Evolutionary conservation across 1,140 invertebrate genomes (phyloP).

Genomic region (Drosophila dunni): DNA sequence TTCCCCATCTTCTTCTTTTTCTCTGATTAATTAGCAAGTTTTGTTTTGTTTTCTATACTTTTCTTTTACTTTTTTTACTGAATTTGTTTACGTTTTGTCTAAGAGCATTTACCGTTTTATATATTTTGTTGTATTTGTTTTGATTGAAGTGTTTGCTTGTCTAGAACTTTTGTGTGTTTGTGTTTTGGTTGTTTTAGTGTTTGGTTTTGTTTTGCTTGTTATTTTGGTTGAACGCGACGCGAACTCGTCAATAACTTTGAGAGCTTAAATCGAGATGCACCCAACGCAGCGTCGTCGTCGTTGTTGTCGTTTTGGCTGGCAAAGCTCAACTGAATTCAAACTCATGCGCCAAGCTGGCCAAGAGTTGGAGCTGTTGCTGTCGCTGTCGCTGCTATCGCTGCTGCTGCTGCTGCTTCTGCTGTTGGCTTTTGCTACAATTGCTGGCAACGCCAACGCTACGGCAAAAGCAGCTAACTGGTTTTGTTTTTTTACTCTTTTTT

Average conservation of each 20-base stretch:
- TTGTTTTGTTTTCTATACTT: conserved; percentile 13
- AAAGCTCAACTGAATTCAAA: conserved; percentile 71
- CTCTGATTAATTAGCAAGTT: conserved; percentile 47
- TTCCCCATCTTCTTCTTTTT: conserved; percentile 9
- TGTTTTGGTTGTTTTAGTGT: conserved; percentile 37
- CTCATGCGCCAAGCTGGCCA: conserved; percentile 27
- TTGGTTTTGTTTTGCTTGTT: conserved; percentile 27
- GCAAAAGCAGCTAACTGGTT: conserved; percentile 51
- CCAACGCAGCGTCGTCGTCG: conserved; percentile 64
- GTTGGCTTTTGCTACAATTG: conserved; percentile 9
- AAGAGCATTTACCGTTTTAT: conserved; percentile 49
- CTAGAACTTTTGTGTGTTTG: conserved; percentile 38
- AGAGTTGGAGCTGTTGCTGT: conserved; percentile 20
- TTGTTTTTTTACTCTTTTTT: too few relatives aligned
- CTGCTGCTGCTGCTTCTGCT: background rate
- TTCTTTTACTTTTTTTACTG: background rate
- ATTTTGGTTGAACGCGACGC: conserved; percentile 49
- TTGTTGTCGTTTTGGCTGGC: conserved; percentile 67
- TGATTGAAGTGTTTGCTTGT: conserved; percentile 16
- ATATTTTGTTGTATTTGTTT: conserved; percentile 35
- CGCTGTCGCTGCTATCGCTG: background rate
- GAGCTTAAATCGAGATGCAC: conserved; percentile 58
- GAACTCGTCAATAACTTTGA: conserved; percentile 41
- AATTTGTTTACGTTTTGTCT: conserved; percentile 28
- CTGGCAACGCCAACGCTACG: conserved; percentile 25